Evolutionary conservation across 2,113 vertebrate genomes (phyloP), one percentile per base, ranked within the genome.

Genomic region (Gnathonemus echidnorhynchus): DNA sequence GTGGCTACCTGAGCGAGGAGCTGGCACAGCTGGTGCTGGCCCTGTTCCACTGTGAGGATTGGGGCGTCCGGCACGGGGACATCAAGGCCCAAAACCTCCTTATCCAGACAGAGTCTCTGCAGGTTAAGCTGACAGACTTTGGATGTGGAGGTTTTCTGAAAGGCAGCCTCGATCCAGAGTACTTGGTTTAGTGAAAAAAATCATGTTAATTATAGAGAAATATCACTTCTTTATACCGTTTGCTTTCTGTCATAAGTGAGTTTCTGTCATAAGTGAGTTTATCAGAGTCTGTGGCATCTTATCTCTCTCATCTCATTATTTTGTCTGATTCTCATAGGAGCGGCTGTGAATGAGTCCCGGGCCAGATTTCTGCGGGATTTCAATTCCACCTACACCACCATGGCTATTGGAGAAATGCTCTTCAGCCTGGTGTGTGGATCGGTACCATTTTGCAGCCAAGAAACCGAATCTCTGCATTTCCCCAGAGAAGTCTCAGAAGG

Each of bases 381-480:
- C 0, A n/a, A 62, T 62, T 0, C 58, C 21, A 0, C 0, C 21
- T n/a, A n/a, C 2, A 62, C 1, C 21, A 9, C 24, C 24, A 62
- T 62, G 24, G 21, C 7, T 0, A 66, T 66, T 0, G 58, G 24
- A 0, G 8, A n/a, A n/a, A 66, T 66, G 58, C 9, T 66, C 8
- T 66, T 27, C n/a, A 0, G 24, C 8, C 58, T 66, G 9, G 58
- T 66, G 9, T 66, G 58, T 66, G 58, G 58, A 3, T 27, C 58
- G n/a, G 58, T 8, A 66, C 9, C 58, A 0, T 3, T 1, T n/a
- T 10, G 0, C 8, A 3, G n/a, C 58, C 8, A 11, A 0, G 24
- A 27, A n/a, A 0, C 21, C 13, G 21, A 58, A 0, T 27, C 58
- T 66, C 58, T 66, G 58, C 0, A 0, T 27, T 66, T 66, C 0